These are phyloP conservation scores for Rhingia rostrata DNA, from an alignment of 2,888 invertebrate genomes.

Conservation along the genomic window DNA sequence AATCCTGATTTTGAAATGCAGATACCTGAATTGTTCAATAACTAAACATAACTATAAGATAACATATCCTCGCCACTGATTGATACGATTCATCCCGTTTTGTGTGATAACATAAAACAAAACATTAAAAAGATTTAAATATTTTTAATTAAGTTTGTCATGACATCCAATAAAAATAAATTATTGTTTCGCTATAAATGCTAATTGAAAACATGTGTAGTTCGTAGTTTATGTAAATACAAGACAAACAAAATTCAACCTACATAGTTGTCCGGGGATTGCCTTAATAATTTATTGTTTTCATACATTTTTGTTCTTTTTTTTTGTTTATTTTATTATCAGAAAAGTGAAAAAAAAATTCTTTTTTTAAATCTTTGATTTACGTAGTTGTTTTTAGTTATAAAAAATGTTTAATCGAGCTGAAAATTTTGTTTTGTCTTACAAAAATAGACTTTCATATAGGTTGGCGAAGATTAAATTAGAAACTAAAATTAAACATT, in stretches of 20 bases:
- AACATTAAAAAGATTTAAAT: slow-evolving; percentile 42
- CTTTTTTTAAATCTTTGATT: slow-evolving; percentile 9
- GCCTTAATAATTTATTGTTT: slow-evolving; percentile 37
- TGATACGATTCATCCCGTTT: slow-evolving; percentile 31
- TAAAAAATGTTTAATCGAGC: neutral
- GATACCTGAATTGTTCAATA: slow-evolving; percentile 9
- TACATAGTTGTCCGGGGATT: slow-evolving; percentile 8
- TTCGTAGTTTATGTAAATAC: neutral
- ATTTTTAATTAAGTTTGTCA: slow-evolving; percentile 25
- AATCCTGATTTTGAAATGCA: neutral
- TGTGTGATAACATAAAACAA: slow-evolving; percentile 25
- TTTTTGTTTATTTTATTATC: slow-evolving; percentile 4
- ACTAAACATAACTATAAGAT: neutral
- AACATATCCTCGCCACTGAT: slow-evolving; percentile 16
- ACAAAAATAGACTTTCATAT: slow-evolving; percentile 14
- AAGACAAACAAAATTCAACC: neutral
- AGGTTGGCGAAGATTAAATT: slow-evolving; percentile 5
- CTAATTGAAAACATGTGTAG: neutral
- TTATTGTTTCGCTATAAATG: neutral
- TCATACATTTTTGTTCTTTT: neutral
- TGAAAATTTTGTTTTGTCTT: neutral
- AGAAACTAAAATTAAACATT: too few species aligned
- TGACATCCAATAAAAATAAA: slow-evolving; percentile 23
- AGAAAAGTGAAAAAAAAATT: neutral
- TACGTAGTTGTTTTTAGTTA: slow-evolving; percentile 11